A percentile compares a stretch with the other conserved stretches of the same genome.
These are phyloP conservation scores for Calameuta filiformis DNA, from an alignment of 2,888 invertebrate species.

Conservation along the genomic window DNA sequence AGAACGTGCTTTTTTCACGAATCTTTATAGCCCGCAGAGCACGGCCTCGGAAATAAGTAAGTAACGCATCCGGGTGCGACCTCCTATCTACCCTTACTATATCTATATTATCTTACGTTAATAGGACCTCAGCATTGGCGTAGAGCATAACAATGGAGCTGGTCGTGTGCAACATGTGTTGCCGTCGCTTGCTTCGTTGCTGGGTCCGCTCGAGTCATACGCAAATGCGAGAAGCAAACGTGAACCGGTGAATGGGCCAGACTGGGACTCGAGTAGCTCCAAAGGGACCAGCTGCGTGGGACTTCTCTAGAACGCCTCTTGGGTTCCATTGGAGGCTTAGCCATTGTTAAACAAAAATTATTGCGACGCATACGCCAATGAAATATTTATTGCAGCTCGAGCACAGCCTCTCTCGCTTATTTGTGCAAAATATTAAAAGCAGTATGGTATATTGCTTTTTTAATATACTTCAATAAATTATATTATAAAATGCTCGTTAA, in stretches of 20 bases:
- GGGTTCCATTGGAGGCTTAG: not conserved
- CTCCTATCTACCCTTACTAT: not conserved
- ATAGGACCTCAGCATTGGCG: not conserved
- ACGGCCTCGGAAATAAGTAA: not conserved
- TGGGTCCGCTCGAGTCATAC: not conserved
- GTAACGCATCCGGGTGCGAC: not conserved
- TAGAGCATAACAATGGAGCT: constrained; percentile 27
- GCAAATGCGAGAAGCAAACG: not conserved
- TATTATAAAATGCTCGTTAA: not conserved
- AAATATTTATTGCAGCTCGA: not conserved
- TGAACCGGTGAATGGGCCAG: not conserved
- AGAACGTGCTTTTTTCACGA: not conserved
- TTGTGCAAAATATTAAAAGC: not conserved
- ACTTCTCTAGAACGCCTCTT: not conserved
- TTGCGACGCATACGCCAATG: not conserved
- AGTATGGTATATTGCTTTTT: not conserved
- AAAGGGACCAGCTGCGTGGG: constrained; percentile 1
- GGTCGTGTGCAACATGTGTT: constrained; percentile 37
- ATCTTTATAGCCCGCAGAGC: not conserved
- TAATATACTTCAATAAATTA: not conserved
- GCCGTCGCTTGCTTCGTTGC: constrained; percentile 8
- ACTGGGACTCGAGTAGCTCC: not conserved
- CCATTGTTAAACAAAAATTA: not conserved
- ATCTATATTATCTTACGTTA: not conserved
- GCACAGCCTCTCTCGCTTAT: not conserved